Evolutionary conservation across 1,140 invertebrate species (phyloP).

Genomic region (Orchesella cincta): DNA sequence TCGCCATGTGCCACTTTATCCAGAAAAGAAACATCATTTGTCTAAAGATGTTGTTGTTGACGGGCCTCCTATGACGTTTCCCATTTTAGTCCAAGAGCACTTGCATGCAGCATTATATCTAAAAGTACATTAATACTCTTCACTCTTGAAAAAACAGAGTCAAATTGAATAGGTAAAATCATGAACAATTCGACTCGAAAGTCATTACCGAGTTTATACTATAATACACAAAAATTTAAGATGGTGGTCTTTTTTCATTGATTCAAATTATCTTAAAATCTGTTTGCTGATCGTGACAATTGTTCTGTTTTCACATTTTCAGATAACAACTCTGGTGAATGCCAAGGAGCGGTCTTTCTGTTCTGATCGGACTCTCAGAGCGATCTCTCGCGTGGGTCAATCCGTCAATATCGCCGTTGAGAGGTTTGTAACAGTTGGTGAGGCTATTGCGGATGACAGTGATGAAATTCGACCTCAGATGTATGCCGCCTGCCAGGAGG

Average conservation of each 20-base stretch:
- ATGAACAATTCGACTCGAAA: not conserved
- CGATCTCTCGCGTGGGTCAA: constrained; percentile 88
- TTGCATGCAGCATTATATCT: no score
- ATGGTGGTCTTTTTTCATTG: not conserved
- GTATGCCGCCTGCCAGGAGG: constrained; percentile 97
- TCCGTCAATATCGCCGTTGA: constrained; percentile 95
- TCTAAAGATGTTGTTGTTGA: no score
- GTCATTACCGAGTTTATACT: constrained; percentile 19
- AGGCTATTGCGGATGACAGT: constrained; percentile 97
- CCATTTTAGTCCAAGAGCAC: no score
- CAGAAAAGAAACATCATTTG: not conserved
- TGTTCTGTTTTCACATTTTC: constrained; percentile 56
- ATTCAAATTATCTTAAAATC: no score
- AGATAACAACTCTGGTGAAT: constrained; percentile 88
- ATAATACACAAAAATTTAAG: not conserved
- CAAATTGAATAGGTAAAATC: no score
- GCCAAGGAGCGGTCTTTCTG: constrained; percentile 61
- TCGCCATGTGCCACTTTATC: not conserved
- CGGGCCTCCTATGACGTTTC: no score
- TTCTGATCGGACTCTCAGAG: constrained; percentile 64
- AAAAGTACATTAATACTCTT: no score
- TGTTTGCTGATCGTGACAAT: no score
- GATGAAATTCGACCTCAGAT: constrained; percentile 94
- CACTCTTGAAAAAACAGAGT: no score
- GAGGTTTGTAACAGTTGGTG: constrained; percentile 94